These are phyloP conservation scores for Natrix natrix DNA, from an alignment of 2,797 vertebrate species.

Conservation along the genomic window DNA sequence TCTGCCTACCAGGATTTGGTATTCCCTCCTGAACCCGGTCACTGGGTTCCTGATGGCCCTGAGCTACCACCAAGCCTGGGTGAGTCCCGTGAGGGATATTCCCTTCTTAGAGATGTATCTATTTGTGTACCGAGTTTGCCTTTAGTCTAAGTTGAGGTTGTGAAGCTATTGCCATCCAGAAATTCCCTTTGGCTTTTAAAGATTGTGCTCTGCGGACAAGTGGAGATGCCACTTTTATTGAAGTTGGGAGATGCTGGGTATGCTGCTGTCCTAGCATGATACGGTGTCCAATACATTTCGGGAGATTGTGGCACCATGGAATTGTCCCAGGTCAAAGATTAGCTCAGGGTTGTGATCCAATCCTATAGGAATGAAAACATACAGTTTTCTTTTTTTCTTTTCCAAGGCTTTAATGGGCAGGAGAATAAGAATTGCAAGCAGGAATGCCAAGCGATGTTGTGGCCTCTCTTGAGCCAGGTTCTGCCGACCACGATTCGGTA, in stretches of 20 bases:
- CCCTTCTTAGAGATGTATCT: neutral
- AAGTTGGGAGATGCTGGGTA: too few species aligned
- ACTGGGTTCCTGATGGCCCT: neutral
- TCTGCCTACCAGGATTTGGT: too few species aligned
- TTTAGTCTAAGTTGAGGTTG: neutral
- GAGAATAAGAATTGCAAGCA: neutral
- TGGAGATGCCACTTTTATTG: too few species aligned
- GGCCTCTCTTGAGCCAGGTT: too few species aligned
- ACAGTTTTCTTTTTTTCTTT: neutral
- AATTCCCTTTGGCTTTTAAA: too few species aligned
- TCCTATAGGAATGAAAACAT: too few species aligned
- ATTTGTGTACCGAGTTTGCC: neutral
- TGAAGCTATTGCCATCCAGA: too few species aligned
- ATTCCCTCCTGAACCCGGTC: too few species aligned
- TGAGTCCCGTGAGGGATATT: neutral
- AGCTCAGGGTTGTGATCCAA: neutral
- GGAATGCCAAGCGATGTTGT: too few species aligned
- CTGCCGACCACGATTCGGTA: too few species aligned
- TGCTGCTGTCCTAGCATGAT: too few species aligned
- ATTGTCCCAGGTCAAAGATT: neutral
- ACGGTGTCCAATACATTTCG: rapidly evolving
- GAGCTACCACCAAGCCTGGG: neutral
- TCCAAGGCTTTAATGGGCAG: neutral
- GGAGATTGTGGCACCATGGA: neutral
- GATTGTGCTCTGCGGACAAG: too few species aligned